Evolutionary conservation across 2,888 invertebrate genomes (phyloP), one percentile per base, ranked within the genome.

Genomic region (Acrobasis repandana): DNA sequence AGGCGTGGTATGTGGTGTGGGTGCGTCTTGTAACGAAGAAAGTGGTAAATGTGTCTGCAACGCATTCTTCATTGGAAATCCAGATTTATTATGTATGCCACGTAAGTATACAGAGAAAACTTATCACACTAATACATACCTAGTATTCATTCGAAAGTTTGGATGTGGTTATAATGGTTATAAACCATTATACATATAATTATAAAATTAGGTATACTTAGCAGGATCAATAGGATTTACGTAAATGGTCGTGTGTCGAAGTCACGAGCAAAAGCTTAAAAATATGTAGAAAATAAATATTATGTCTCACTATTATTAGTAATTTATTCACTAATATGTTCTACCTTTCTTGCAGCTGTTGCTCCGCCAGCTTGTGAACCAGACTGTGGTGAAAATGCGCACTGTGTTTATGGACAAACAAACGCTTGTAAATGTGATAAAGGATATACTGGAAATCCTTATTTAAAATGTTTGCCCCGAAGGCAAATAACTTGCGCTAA

Each of bases 41-140:
- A 95, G 95, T 36, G 97, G 97, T 67, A 95, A 95, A 86, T 98
- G 98, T 83, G 93, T 96, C 54, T 98, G 98, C 77, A 95, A 97
- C 80, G 95, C 96, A 14, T 96, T 96, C 79, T 97, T 97, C 80
- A 94, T 97, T 66, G 98, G 98, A 74, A 97, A 98, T 82, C 97
- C 98, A 0, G 96, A 97, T 79, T 90, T 97, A 33, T 93, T 98
- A 57, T 98, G 98, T 77, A 97, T 97, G 95, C 97, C 98, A 78
- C 97, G 96, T 96, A 94, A 96, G 96, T 95, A 68, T 61, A 63
- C 28, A 33, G 49, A 54, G 52, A 46, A 15, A 46, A 33, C 15
- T 15, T 34, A 33, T 48, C 28, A 28, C 28, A 28, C 6, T 28
- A 5, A 28, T 28, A 28, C 28, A 5, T n/a, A n/a, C n/a, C n/a